Evolutionary conservation across 2,113 vertebrate genomes (phyloP), one percentile per base, ranked within the genome.

Genomic region (Pelobates fuscus): DNA sequence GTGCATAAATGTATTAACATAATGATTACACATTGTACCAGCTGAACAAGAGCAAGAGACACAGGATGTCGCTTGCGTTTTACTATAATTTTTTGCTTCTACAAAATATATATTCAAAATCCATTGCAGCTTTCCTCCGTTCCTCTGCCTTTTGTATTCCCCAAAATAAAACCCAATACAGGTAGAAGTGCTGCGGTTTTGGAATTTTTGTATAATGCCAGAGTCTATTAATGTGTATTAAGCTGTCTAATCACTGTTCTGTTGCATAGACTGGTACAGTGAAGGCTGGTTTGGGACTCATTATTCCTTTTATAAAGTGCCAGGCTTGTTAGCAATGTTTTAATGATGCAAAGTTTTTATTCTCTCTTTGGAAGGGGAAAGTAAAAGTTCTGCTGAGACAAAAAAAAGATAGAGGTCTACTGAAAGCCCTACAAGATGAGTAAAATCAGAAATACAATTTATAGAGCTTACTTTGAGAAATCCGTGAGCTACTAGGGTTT

Each of bases 281-380:
- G 70, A 63, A 43, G 20, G 30, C 60, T 23, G 59, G 11, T 49
- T 54, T 26, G 70, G 46, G 70, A 63, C 70, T 59, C 59, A 72
- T 71, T 71, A 71, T 62, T 71, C 37, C 60, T 21, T 29, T 62
- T 62, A 62, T 62, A 71, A 71, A 71, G 57, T 46, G 44, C 70
- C 70, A 62, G 32, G 59, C 70, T 71, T 71, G 70, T 71, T 71
- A 71, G 58, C 57, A 30, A 26, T 62, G 58, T 46, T 71, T 62
- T 71, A 71, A 71, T 71, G 37, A 71, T 61, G 49, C 26, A 32
- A 71, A 61, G 70, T 71, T 71, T 71, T 71, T 58, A 70, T 69
- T 69, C 67, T 69, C 27, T 15, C 67, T 52, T 54, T 41, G 17
- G 44, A 30, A 30, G 58, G 58, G 58, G 41, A 62, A 62, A 49